Conservation (phyloP, 35 echinoderm and acorn worm genomes). For the Diadema setosum region DNA sequence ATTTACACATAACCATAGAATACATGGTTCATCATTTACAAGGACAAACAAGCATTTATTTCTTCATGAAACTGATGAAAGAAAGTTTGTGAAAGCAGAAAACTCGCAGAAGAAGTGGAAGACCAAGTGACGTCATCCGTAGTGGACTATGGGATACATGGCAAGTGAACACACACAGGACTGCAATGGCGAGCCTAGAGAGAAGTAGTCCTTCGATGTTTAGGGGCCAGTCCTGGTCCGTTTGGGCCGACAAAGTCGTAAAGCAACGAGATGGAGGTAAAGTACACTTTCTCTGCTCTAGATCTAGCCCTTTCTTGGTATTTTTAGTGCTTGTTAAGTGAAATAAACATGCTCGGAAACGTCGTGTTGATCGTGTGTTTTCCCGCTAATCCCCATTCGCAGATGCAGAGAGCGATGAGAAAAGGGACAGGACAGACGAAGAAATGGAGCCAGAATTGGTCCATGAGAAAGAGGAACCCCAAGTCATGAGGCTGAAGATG, state of each 20-base stretch:
- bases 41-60: no score
- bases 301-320: neutral
- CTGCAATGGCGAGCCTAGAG: slow-evolving; percentile 91
- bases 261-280: slow-evolving; percentile 36
- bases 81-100: neutral
- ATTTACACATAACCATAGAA: no score
- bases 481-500: slow-evolving; percentile 91
- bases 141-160: slow-evolving; percentile 85
- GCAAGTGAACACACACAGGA: slow-evolving; percentile 51
- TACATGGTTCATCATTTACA: no score
- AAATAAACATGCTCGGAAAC: slow-evolving; percentile 3
- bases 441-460: slow-evolving; percentile 22
- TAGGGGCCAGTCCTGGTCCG: slow-evolving; percentile 90
- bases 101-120: slow-evolving; percentile 1
- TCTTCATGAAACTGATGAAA: neutral
- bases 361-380: slow-evolving; percentile 21
- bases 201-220: slow-evolving; percentile 89
- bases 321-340: slow-evolving; percentile 15
- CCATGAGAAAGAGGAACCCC: slow-evolving; percentile 27
- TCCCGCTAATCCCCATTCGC: slow-evolving; percentile 47
- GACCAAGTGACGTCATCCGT: slow-evolving; percentile 83
- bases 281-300: slow-evolving; percentile 6
- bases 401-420: slow-evolving; percentile 41
- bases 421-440: slow-evolving; percentile 10
- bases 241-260: slow-evolving; percentile 64